These are phyloP conservation scores for Buphagus erythrorhynchus DNA, from an alignment of 2,797 vertebrate species.

Conservation along the genomic window DNA sequence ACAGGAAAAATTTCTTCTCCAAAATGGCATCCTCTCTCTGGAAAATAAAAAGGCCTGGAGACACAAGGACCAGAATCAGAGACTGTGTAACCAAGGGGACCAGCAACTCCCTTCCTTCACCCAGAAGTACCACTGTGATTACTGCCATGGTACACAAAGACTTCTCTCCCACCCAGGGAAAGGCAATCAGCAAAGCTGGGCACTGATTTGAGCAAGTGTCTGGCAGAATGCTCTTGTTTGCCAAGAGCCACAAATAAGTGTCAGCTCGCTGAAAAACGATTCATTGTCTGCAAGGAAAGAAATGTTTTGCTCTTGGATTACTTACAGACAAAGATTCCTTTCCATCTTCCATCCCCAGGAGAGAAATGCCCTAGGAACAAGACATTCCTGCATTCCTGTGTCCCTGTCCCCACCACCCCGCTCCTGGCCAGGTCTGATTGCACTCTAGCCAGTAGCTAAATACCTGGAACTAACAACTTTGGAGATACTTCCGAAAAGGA, in stretches of 20 bases:
- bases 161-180: slow-evolving; percentile 11
- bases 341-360: slow-evolving; percentile 45
- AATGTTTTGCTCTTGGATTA: slow-evolving; percentile 27
- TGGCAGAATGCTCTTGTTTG: slow-evolving; percentile 56
- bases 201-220: slow-evolving; percentile 50
- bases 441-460: not conserved
- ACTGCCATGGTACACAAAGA: slow-evolving; percentile 7
- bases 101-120: not conserved
- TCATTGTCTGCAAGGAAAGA: slow-evolving; percentile 59
- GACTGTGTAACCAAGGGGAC: slow-evolving; percentile 20
- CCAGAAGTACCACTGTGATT: not conserved
- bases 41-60: not conserved
- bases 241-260: slow-evolving; percentile 59
- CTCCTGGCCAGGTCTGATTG: not conserved
- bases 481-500: slow-evolving; percentile 1
- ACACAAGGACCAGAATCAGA: not conserved
- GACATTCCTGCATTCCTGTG: slow-evolving; percentile 54
- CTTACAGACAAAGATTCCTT: slow-evolving; percentile 23
- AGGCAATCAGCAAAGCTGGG: slow-evolving; percentile 22
- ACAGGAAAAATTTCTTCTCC: not conserved
- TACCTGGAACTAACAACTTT: slow-evolving; percentile 13
- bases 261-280: slow-evolving; percentile 46
- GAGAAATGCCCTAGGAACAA: slow-evolving; percentile 58
- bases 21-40: not conserved
- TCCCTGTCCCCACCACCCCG: too few relatives aligned